Evolutionary conservation across 1,140 invertebrate genomes (phyloP), one percentile per base, ranked within the genome.

Genomic region (Vanessa tameamea): DNA sequence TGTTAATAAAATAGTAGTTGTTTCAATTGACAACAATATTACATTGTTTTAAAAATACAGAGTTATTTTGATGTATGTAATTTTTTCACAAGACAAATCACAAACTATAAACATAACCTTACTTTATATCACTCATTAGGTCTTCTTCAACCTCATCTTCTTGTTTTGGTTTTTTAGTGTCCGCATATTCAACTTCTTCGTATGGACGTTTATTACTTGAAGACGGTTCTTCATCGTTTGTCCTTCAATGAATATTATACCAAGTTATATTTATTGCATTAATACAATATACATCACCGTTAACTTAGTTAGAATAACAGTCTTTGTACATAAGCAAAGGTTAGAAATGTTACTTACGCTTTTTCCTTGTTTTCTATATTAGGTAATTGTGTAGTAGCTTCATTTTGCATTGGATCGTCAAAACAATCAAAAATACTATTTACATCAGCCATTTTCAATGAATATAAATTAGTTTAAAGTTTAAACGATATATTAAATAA

Each of bases 391-490:
- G 82, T 61, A 23, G 84, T 53, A 37, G 79, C 47, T 72, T 79
- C 84, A 77, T 75, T 86, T 50, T 79, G 61, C 16, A 71, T 20
- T 57, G 77, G 23, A 63, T 90, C 85, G 43, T 88, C 86, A 77
- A 92, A 92, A 77, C 89, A 91, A 82, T 92, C 87, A 77, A 92
- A 92, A 76, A 92, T 83, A 82, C 67, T 86, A 72, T 83, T 79
- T 48, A 92, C 72, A 75, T 88, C 81, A 16, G 68, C 59, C 76
- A 77, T 72, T 31, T 63, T 61, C 15, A 57, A 57, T 23, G 3
- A 55, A 55, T 55, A 55, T 23, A 43, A 43, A 43, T 5, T 11
- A 43, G 37, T 43, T 8, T 23, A 13, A 57, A 43, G 37, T 43
- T 8, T 23, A 13, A 57, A 23, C 7, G 20, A 20, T 26, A 13